Conservation (phyloP, 2,888 invertebrate genomes). For the Rhynchonema sp. region DNA sequence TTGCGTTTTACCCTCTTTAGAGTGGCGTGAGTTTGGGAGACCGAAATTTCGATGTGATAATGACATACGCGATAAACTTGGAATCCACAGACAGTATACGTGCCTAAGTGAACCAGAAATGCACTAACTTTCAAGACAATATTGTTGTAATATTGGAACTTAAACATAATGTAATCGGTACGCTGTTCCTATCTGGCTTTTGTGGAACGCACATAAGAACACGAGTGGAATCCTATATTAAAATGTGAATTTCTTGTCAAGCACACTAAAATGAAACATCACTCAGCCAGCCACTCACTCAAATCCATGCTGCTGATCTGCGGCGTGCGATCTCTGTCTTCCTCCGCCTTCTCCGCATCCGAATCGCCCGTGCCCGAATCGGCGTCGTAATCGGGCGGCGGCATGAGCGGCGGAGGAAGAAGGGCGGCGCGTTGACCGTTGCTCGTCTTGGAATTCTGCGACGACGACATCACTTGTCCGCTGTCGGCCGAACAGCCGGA, state of each 20-base stretch:
- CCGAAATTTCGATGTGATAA: no score
- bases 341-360: slow-evolving; percentile 3
- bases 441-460: neutral
- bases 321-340: slow-evolving; percentile 2
- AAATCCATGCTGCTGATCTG: neutral
- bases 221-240: no score
- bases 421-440: neutral
- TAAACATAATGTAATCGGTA: no score
- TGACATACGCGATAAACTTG: no score
- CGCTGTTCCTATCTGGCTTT: no score
- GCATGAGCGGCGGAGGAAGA: neutral
- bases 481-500: slow-evolving; percentile 5
- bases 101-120: no score
- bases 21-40: no score
- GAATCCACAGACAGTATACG: no score
- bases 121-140: no score
- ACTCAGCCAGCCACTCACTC: slow-evolving; percentile 1
- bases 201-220: no score
- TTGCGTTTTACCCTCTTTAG: no score
- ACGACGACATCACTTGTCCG: neutral
- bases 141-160: no score
- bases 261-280: neutral
- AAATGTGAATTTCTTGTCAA: neutral
- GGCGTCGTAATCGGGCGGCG: slow-evolving; percentile 8
- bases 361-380: slow-evolving; percentile 8